Conservation (phyloP, 2,888 invertebrate genomes). For the Sepiola atlantica region DNA sequence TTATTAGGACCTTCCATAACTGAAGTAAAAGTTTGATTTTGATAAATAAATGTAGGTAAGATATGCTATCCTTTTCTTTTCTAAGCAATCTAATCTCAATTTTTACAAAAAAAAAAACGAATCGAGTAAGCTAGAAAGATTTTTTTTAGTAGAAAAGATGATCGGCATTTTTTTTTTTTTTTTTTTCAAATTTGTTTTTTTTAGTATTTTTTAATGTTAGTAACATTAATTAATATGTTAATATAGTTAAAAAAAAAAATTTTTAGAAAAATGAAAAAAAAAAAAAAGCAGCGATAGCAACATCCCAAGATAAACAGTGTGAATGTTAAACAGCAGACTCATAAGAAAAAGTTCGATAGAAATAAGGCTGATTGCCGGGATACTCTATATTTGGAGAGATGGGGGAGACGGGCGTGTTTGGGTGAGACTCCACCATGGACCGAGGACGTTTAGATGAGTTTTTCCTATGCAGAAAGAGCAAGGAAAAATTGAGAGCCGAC, state of each 20-base stretch:
- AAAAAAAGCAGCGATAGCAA: slow-evolving; percentile 35
- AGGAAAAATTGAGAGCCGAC: slow-evolving; percentile 49
- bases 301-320: background rate
- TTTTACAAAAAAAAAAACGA: background rate
- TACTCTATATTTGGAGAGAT: slow-evolving; percentile 53
- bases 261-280: too few relatives aligned
- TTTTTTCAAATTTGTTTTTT: background rate
- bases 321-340: slow-evolving; percentile 49
- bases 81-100: background rate
- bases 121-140: background rate
- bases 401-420: slow-evolving; percentile 55
- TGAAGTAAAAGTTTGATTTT: too few relatives aligned
- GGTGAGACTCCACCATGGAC: slow-evolving; percentile 48
- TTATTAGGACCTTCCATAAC: too few relatives aligned
- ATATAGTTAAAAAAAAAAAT: slow-evolving; percentile 4
- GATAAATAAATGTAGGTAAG: too few relatives aligned
- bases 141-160: background rate
- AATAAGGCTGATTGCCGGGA: slow-evolving; percentile 44
- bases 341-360: slow-evolving; percentile 50
- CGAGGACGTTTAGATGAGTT: slow-evolving; percentile 47
- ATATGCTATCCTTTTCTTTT: background rate
- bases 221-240: background rate
- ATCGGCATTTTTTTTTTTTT: too few relatives aligned
- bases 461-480: slow-evolving; percentile 46
- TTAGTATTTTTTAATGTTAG: background rate